Evolutionary conservation across 1,140 invertebrate species (phyloP), one percentile per base, ranked within the genome.

Genomic region (Calycopis cecrops): DNA sequence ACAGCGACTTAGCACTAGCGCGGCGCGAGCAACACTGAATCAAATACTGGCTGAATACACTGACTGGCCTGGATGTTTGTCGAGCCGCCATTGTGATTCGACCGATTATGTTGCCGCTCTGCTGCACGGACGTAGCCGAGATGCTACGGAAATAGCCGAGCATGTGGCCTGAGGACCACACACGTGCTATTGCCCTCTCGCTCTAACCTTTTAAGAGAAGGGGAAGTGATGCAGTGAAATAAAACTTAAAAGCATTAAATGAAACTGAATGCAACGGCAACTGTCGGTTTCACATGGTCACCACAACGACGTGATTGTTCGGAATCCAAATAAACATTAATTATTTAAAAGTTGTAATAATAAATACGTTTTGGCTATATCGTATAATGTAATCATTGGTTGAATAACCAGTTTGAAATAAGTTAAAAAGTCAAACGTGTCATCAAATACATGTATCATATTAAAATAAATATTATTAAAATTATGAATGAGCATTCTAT

Each of bases 61-160:
- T 73, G 59, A 83, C 73, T 69, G 72, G 60, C 81, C 74, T 72
- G 81, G 64, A 77, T 85, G 78, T 85, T 87, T 85, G 81, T 85
- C 60, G 78, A 79, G 71, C 82, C 79, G 82, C 84, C 84, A 87
- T 87, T 66, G 79, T 76, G 71, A 71, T 82, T 85, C 69, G 71
- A 71, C 57, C 74, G 67, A 73, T 79, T 73, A 82, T 79, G 82
- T 85, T 85, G 80, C 73, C 78, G 71, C 70, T 77, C 74, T 82
- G 75, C 60, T 58, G 34, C 47, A 65, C 82, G 84, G 50, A 37
- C 10, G 44, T 44, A 28, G 10, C 55, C 62, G 62, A 64, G 55
- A 49, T 16, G 12, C 52, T 35, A 51, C 79, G 81, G 57, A 68
- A 58, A 53, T 16, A 50, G 18, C 67, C 78, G 80, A 84, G 61